Evolutionary conservation across 2,113 vertebrate genomes (phyloP).

Genomic region (western clawed frog (Xenopus tropicalis)): UCB_Xtro_10.0 CM004444.2:23591501-23592000

Average conservation of each 20-base stretch:
- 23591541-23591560: too few relatives aligned
- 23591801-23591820: background rate
- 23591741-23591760: constrained; percentile 6
- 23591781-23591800: background rate
- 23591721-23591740: background rate
- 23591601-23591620: background rate
- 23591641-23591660: constrained; percentile 1
- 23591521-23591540: too few relatives aligned
- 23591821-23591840: background rate
- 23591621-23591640: constrained; percentile 1
- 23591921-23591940: too few relatives aligned
- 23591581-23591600: background rate
- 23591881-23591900: too few relatives aligned
- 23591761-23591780: background rate
- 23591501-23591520: too few relatives aligned
- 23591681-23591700: constrained; percentile 17
- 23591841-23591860: background rate
- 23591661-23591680: constrained; percentile 18
- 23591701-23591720: background rate
- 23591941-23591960: too few relatives aligned
- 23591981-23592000: too few relatives aligned
- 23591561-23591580: too few relatives aligned
- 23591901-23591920: too few relatives aligned
- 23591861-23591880: background rate
- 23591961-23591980: too few relatives aligned